Conservation (phyloP, 92 coral and sea anemone species). For the Epizoanthus ramosus region DNA sequence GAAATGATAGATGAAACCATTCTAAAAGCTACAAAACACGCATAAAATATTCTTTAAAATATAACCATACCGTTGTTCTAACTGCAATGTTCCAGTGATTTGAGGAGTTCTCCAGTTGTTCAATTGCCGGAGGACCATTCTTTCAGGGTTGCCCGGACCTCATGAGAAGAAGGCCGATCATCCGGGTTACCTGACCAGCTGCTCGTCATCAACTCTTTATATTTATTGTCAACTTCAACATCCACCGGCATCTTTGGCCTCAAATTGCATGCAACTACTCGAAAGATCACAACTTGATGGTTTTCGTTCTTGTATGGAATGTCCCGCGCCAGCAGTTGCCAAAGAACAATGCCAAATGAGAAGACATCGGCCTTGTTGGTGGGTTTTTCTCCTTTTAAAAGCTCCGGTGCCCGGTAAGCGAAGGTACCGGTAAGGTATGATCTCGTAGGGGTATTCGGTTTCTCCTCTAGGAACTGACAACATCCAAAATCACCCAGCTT, state of each 20-base stretch:
- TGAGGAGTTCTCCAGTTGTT: neutral
- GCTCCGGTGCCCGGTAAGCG: constrained; percentile 98
- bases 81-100: neutral
- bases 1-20: neutral
- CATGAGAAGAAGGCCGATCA: constrained; percentile 77
- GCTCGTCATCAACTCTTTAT: constrained; percentile 85
- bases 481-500: constrained; percentile 97
- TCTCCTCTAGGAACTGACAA: constrained; percentile 84
- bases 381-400: constrained; percentile 86
- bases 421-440: constrained; percentile 92
- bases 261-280: constrained; percentile 85
- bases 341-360: constrained; percentile 82
- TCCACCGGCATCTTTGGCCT: constrained; percentile 85
- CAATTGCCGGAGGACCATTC: constrained; percentile 47
- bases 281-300: constrained; percentile 91
- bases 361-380: constrained; percentile 89
- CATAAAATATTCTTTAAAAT: constrained; percentile 17
- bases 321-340: constrained; percentile 94
- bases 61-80: neutral
- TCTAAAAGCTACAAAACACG: neutral
- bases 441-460: constrained; percentile 89
- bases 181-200: constrained; percentile 81
- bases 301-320: constrained; percentile 84
- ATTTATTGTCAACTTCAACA: constrained; percentile 79
- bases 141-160: constrained; percentile 43